Evolutionary conservation across 2,113 vertebrate species (phyloP).

Genomic region (Ranitomeya imitator): DNA sequence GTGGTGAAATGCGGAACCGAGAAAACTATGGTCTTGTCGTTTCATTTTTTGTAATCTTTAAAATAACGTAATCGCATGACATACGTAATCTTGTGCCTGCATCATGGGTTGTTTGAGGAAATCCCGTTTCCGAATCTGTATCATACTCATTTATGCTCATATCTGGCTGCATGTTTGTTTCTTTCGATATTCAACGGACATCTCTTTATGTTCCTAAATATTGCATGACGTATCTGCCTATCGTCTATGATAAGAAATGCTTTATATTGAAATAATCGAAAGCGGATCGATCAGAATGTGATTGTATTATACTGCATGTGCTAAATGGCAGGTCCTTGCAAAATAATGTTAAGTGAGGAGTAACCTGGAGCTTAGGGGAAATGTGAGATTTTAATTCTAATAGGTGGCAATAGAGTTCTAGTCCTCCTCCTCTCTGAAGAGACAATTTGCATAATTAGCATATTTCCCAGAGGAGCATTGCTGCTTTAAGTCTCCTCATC

Average conservation of each 20-base stretch:
- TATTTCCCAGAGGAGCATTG: too few relatives aligned
- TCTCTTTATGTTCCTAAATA: background rate
- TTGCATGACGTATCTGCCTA: background rate
- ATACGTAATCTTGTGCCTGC: background rate
- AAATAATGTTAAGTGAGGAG: too few relatives aligned
- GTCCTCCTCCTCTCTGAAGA: too few relatives aligned
- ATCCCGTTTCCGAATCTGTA: background rate
- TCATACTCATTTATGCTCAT: background rate
- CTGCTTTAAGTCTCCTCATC: too few relatives aligned
- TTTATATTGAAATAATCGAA: background rate
- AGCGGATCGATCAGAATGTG: background rate
- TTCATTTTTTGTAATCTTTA: background rate
- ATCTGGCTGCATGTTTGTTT: background rate
- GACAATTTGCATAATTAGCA: too few relatives aligned
- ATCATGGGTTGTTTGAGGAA: background rate
- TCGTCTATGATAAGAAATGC: background rate
- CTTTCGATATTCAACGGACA: background rate
- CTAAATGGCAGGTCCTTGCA: background rate
- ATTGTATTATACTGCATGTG: background rate
- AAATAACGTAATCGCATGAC: background rate
- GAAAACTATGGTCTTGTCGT: background rate
- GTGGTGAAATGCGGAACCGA: background rate
- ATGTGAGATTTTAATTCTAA: too few relatives aligned
- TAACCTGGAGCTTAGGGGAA: too few relatives aligned
- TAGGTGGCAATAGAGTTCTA: too few relatives aligned